Percentiles rank a stretch among this genome's conserved stretches.
Evolutionary conservation across 2,113 vertebrate genomes (phyloP).

Genomic region (Colaptes auratus): DNA sequence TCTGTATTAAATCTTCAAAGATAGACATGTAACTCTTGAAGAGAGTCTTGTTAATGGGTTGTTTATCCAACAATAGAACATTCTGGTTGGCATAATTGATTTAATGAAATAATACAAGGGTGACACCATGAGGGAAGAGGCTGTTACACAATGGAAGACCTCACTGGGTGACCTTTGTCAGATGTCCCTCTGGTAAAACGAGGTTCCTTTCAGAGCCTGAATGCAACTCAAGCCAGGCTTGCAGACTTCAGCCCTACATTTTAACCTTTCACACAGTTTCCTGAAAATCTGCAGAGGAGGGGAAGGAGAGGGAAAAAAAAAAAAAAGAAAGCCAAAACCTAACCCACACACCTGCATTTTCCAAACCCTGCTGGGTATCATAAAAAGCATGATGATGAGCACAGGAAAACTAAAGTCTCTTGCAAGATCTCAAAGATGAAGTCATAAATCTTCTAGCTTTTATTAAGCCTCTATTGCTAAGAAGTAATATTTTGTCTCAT

Average conservation of each 20-base stretch:
- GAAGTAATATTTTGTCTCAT: background rate
- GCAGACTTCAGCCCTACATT: background rate
- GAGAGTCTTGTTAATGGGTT: background rate
- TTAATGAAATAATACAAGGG: background rate
- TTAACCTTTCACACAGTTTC: conserved; percentile 1
- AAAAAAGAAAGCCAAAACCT: background rate
- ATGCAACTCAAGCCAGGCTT: background rate
- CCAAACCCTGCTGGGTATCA: background rate
- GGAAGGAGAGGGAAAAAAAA: too few species aligned
- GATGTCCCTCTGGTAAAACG: background rate
- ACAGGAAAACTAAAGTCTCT: background rate
- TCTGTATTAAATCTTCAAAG: background rate
- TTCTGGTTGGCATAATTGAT: background rate
- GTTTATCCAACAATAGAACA: background rate
- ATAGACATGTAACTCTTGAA: background rate
- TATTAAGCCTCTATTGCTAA: background rate
- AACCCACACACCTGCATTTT: background rate
- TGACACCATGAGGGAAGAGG: conserved; percentile 4
- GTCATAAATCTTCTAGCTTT: background rate
- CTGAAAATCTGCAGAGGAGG: background rate
- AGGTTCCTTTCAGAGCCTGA: background rate
- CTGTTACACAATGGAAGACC: background rate
- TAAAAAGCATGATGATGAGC: background rate
- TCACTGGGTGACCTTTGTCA: background rate
- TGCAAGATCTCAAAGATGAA: background rate